Evolutionary conservation across 2,888 invertebrate species (phyloP).

Genomic region (Chironomus riparius): DNA sequence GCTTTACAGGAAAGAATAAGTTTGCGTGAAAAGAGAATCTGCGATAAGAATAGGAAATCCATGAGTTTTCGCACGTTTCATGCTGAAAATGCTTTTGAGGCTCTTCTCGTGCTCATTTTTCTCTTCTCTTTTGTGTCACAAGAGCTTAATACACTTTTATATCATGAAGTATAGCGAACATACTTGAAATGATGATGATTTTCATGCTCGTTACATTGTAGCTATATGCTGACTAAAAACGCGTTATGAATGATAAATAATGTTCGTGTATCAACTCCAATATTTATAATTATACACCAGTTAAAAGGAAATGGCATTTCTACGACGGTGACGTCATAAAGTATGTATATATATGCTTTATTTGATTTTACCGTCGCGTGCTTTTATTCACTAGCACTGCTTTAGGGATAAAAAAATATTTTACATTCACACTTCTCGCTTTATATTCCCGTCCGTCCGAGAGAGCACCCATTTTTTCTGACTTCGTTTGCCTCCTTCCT

Average conservation of each 20-base stretch:
- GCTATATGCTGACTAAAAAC: neutral
- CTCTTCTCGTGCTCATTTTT: too few relatives aligned
- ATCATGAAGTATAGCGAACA: too few relatives aligned
- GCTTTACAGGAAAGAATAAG: neutral
- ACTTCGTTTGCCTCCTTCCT: neutral
- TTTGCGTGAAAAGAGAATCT: neutral
- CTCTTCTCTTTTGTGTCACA: too few relatives aligned
- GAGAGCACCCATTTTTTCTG: too few relatives aligned
- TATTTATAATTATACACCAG: neutral
- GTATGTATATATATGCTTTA: neutral
- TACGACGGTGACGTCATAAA: neutral
- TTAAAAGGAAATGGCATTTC: neutral
- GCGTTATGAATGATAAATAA: conserved; percentile 23
- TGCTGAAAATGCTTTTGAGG: neutral
- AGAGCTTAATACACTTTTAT: too few relatives aligned
- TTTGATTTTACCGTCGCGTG: neutral
- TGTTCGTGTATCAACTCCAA: conserved; percentile 12
- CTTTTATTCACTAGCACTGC: neutral
- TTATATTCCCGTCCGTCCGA: neutral
- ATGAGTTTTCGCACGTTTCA: neutral
- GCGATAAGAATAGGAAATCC: neutral
- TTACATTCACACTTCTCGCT: neutral
- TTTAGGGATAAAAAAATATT: neutral
- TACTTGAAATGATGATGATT: too few relatives aligned
- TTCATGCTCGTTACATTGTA: neutral